Evolutionary conservation across 1,140 invertebrate genomes (phyloP).

Genomic region (Caenorhabditis briggsae): DNA sequence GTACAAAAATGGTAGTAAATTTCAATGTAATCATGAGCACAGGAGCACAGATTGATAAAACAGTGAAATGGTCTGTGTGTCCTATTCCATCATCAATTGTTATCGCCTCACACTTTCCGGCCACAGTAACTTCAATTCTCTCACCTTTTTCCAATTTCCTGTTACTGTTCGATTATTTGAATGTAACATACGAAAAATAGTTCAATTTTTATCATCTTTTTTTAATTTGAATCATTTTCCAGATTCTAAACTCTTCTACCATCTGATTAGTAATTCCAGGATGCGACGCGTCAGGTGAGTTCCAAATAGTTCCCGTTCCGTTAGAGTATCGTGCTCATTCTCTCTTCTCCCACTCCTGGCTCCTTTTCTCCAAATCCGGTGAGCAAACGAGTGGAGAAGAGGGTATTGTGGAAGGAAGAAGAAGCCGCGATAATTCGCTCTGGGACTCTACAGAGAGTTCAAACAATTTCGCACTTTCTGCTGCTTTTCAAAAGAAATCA

Average conservation of each 20-base stretch:
- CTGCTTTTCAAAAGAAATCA: not conserved
- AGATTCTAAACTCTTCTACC: not conserved
- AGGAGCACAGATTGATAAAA: conserved; percentile 22
- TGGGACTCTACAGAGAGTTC: not conserved
- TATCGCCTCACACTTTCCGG: not conserved
- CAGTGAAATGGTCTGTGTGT: not conserved
- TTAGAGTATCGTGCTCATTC: conserved; percentile 13
- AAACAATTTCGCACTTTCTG: conserved; percentile 45
- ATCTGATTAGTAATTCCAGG: conserved; percentile 26
- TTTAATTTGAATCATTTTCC: not conserved
- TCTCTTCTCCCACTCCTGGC: not conserved
- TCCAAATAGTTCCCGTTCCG: conserved; percentile 38
- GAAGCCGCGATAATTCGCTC: conserved; percentile 44
- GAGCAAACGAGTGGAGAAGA: conserved; percentile 17
- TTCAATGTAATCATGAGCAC: not conserved
- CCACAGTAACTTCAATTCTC: not conserved
- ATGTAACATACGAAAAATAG: conserved; percentile 8
- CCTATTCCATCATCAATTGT: conserved; percentile 10
- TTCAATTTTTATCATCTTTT: not conserved
- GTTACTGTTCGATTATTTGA: not conserved
- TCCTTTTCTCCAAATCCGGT: conserved; percentile 47
- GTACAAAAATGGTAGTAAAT: not conserved
- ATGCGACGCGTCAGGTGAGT: conserved; percentile 52
- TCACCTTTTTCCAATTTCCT: not conserved
- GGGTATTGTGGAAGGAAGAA: not conserved